Base-by-base conservation (phyloP, 92 coral and sea anemone species). In the Isaurus tuberculatus region DNA sequence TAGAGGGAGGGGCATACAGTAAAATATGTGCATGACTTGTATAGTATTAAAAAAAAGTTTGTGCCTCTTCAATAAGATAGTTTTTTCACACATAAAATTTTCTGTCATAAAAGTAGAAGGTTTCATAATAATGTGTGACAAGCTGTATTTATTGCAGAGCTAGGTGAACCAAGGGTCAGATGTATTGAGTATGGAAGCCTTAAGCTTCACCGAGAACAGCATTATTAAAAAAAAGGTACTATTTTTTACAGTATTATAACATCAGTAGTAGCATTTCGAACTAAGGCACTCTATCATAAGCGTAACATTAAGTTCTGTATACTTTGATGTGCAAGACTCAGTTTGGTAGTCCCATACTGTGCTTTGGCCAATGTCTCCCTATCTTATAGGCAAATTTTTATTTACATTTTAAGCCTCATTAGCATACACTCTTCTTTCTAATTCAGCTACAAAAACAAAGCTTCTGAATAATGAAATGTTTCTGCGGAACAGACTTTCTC, bases 81-180 rank as follows among this genome's bases (percentile, higher is more conserved):
- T 17, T 17, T 49, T 49, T 49, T 49, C 57, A 63, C 33, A 23
- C 7, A 23, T 5, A 63, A 15, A 8, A 8, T 63, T 29, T 20
- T 63, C 28, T n/a, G 33, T 63, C 31, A 63, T 63, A 23, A 63
- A n/a, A 63, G 29, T 19, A 19, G 33, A 14, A 23, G 7, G 69
- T n/a, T 63, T 23, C 32, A 63, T 63, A 63, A 63, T 23, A n/a
- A 79, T 63, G 60, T 57, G 65, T 64, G 84, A 63, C 84, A 79
- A 64, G 65, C 73, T 63, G 84, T 79, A 57, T 57, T 79, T 42
- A 57, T 84, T 61, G 64, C 53, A 60, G 78, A 77, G 89, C 73
- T 44, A 57, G 20, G n/a, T 49, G 89, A 85, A 85, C 89, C 89
- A 85, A 77, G 37, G 79, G 86, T 85, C 84, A 85, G 79, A 63